These are phyloP conservation scores for Mesorhabditis sp. DNA, from an alignment of 2,888 invertebrate species.

Conservation along the genomic window DNA sequence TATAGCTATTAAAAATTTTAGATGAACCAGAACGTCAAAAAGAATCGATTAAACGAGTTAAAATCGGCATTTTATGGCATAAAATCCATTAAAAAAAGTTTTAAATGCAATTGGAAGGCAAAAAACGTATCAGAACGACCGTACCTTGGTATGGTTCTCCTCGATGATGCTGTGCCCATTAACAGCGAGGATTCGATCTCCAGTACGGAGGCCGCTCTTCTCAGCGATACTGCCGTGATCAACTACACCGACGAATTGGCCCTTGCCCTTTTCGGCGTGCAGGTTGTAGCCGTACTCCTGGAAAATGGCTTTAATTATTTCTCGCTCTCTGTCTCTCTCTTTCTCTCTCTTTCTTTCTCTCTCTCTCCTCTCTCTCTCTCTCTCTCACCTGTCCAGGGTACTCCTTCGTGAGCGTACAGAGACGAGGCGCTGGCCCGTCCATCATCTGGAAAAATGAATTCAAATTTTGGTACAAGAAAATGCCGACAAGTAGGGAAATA, in stretches of 20 bases:
- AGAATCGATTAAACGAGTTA: too few relatives aligned
- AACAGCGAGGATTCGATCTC: constrained; percentile 56
- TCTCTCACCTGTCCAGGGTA: constrained; percentile 23
- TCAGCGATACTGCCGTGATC: neutral
- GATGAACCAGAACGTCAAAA: too few relatives aligned
- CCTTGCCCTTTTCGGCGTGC: constrained; percentile 50
- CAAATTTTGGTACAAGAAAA: constrained; percentile 5
- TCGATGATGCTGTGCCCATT: constrained; percentile 51
- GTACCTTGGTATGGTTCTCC: constrained; percentile 49
- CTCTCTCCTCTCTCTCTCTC: constrained; percentile 16
- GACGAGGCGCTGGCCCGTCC: constrained; percentile 49
- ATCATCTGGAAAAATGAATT: constrained; percentile 24
- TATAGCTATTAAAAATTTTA: too few relatives aligned
- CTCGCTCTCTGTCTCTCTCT: neutral
- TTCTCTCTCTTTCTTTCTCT: neutral
- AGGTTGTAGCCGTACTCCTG: constrained; percentile 57
- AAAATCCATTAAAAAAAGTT: neutral
- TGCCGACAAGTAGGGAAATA: constrained; percentile 15
- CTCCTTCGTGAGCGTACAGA: constrained; percentile 47
- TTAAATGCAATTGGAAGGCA: neutral
- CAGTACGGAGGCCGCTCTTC: constrained; percentile 40
- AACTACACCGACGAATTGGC: constrained; percentile 51
- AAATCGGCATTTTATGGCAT: too few relatives aligned
- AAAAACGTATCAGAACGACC: neutral
- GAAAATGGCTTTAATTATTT: constrained; percentile 12